A percentile compares a stretch with the other conserved stretches of the same genome.
phyloP scores from a whole-genome alignment of 2,797 vertebrate species.

The Onychomys torridus region DNA sequence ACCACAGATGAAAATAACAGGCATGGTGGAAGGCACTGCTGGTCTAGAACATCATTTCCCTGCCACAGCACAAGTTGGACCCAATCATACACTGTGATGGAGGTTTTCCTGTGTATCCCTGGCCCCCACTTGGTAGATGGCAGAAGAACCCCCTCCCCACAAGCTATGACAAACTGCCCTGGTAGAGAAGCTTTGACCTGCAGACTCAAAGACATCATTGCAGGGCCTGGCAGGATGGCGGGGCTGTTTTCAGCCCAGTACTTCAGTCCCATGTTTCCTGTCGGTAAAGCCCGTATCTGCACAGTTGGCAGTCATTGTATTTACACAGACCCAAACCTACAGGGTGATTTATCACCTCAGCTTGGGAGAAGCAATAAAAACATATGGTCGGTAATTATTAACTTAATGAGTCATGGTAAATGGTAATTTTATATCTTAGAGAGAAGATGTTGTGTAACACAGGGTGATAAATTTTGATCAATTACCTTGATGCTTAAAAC shows the following conservation, averaged over 20 bases:
- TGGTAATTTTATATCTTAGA: conserved; percentile 63
- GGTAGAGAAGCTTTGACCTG: neutral
- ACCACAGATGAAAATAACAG: neutral
- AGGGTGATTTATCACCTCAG: conserved; percentile 48
- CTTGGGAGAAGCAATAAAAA: conserved; percentile 67
- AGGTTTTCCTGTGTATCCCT: neutral
- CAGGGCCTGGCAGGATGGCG: no score
- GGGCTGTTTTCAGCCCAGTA: neutral
- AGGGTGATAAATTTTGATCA: conserved; percentile 38
- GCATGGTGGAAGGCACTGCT: neutral
- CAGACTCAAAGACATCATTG: neutral
- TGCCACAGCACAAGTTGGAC: neutral
- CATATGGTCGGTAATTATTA: conserved; percentile 68
- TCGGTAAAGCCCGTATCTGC: neutral
- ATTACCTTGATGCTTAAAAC: conserved; percentile 68
- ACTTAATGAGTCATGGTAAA: conserved; percentile 70
- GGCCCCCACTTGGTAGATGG: neutral
- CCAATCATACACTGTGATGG: neutral
- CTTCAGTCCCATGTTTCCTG: neutral
- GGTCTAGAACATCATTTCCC: neutral
- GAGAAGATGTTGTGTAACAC: conserved; percentile 29
- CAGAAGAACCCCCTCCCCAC: neutral
- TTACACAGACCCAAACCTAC: conserved; percentile 13
- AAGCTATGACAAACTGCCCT: neutral
- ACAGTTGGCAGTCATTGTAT: neutral